Evolutionary conservation across 2,113 vertebrate species (phyloP).

Genomic region (Channa maculata): DNA sequence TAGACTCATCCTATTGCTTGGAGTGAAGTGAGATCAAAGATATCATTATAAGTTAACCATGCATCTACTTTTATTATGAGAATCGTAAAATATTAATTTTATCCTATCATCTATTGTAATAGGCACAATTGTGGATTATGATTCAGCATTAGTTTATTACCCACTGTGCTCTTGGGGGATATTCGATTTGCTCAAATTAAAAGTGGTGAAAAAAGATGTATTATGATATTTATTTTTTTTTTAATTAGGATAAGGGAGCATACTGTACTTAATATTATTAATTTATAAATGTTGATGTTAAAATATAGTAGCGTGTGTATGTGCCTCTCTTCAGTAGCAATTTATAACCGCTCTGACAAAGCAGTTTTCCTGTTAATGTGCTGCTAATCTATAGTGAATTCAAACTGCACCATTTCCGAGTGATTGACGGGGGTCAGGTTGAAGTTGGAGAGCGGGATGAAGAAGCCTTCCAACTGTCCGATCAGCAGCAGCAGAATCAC

Average conservation of each 20-base stretch:
- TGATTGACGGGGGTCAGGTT: slow-evolving; percentile 85
- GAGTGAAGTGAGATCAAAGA: slow-evolving; percentile 49
- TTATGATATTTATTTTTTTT: not conserved
- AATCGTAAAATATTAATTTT: slow-evolving; percentile 39
- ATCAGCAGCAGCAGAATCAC: slow-evolving; percentile 93
- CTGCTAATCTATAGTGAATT: slow-evolving; percentile 8
- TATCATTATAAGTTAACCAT: slow-evolving; percentile 35
- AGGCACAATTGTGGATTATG: not conserved
- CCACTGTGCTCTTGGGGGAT: not conserved
- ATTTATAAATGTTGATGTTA: not conserved
- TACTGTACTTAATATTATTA: too few relatives aligned
- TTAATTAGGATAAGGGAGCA: slow-evolving; percentile 7
- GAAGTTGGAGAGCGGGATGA: slow-evolving; percentile 89
- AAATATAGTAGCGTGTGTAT: not conserved
- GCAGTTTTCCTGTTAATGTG: not conserved
- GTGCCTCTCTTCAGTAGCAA: not conserved
- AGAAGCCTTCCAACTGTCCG: slow-evolving; percentile 93
- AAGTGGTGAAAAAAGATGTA: not conserved
- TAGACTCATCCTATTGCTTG: slow-evolving; percentile 18
- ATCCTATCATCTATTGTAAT: slow-evolving; percentile 29
- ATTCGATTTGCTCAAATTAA: slow-evolving; percentile 25
- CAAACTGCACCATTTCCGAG: slow-evolving; percentile 86
- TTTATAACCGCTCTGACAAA: not conserved
- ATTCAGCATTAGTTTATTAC: slow-evolving; percentile 15
- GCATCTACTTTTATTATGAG: slow-evolving; percentile 40